Conservation (phyloP, 2,797 vertebrate species). For the Cichlasoma orientale region DNA sequence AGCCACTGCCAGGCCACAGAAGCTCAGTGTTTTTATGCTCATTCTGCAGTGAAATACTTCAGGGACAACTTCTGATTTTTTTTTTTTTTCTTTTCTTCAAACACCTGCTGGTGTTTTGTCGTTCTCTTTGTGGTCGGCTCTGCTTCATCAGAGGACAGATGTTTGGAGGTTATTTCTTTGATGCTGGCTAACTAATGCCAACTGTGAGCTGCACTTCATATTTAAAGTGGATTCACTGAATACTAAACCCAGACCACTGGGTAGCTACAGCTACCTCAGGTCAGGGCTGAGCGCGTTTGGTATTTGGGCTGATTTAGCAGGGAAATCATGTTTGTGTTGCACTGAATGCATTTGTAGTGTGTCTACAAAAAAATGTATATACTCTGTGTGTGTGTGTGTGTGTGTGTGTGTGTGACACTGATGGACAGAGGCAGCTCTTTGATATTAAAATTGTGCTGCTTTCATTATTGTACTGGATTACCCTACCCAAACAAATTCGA, state of each 20-base stretch:
- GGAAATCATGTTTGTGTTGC: neutral
- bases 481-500: neutral
- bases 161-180: conserved; percentile 12
- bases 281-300: neutral
- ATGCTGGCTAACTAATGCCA: neutral
- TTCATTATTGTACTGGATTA: neutral
- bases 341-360: neutral
- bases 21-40: neutral
- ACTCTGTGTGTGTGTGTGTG: neutral
- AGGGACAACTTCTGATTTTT: neutral
- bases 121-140: neutral
- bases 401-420: neutral
- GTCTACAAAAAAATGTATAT: neutral
- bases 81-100: neutral
- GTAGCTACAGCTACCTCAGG: neutral
- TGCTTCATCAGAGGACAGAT: conserved; percentile 9
- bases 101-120: neutral
- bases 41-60: neutral
- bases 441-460: neutral
- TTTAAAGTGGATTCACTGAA: conserved; percentile 1
- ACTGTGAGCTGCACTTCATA: conserved; percentile 8
- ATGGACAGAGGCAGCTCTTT: neutral
- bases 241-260: neutral
- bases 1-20: neutral
- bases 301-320: neutral